Evolutionary conservation across 2,888 invertebrate genomes (phyloP).

Genomic region (Camptogramma bilineatum): DNA sequence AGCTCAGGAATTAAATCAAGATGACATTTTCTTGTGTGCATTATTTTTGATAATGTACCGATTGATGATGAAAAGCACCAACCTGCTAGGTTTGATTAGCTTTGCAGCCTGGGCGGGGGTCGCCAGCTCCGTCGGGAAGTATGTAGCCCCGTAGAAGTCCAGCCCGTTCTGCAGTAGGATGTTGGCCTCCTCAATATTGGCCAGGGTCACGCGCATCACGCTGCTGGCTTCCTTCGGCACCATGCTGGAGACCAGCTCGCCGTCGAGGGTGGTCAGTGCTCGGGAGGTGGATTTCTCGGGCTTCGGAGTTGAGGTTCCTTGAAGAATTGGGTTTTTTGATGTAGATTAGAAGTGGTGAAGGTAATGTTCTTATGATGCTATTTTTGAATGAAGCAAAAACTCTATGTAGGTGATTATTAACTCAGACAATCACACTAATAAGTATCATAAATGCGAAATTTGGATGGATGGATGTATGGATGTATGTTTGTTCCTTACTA

Average conservation of each 20-base stretch:
- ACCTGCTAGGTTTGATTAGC: slow-evolving; percentile 84
- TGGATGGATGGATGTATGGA: no score
- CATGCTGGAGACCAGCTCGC: slow-evolving; percentile 80
- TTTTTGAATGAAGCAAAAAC: no score
- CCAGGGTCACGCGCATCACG: slow-evolving; percentile 90
- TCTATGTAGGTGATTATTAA: no score
- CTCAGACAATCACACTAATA: no score
- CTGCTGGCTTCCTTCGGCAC: slow-evolving; percentile 86
- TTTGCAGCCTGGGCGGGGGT: slow-evolving; percentile 87
- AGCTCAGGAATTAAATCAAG: no score
- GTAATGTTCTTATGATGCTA: no score
- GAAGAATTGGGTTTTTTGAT: slow-evolving; percentile 8
- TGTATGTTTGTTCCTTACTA: no score
- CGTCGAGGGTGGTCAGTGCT: slow-evolving; percentile 75
- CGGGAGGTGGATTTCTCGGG: slow-evolving; percentile 73
- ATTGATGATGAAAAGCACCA: not conserved
- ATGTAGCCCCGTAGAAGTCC: slow-evolving; percentile 95
- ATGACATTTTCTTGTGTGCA: no score
- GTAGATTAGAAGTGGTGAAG: not conserved
- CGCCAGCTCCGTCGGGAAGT: slow-evolving; percentile 93
- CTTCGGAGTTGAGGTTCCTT: slow-evolving; percentile 79
- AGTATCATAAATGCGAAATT: no score
- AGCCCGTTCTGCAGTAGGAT: slow-evolving; percentile 92
- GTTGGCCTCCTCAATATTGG: slow-evolving; percentile 91
- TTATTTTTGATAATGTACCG: no score